Percentiles rank a stretch among this genome's conserved stretches.
Conservation (phyloP, 2,113 vertebrate genomes). For the Pituophis catenifer region DNA sequence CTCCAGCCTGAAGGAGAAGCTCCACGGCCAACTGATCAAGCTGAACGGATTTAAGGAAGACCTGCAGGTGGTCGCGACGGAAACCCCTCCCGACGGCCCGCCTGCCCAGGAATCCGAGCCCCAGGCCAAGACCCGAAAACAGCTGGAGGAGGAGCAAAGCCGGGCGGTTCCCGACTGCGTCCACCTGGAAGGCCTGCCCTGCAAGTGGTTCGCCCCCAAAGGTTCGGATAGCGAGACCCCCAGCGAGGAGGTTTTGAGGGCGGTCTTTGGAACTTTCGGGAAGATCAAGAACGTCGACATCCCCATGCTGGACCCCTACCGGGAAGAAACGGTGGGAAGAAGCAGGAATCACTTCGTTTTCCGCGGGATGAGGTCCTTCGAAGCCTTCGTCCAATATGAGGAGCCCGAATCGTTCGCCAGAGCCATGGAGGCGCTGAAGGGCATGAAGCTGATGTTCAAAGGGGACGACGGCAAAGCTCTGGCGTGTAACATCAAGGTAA, state of each 20-base stretch:
- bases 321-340: conserved; percentile 61
- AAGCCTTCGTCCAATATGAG: conserved; percentile 71
- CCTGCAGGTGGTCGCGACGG: conserved; percentile 59
- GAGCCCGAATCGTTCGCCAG: conserved; percentile 58
- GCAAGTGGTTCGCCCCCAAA: conserved; percentile 70
- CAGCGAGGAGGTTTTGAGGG: conserved; percentile 65
- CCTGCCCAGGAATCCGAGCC: conserved; percentile 54
- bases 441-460: conserved; percentile 72
- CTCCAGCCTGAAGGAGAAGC: conserved; percentile 62
- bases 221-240: conserved; percentile 63
- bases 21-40: conserved; percentile 66
- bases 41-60: conserved; percentile 61
- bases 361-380: conserved; percentile 65
- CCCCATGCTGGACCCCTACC: conserved; percentile 71
- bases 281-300: conserved; percentile 70
- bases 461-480: conserved; percentile 70
- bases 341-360: conserved; percentile 50
- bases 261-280: conserved; percentile 69
- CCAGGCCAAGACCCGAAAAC: conserved; percentile 35
- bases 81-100: conserved; percentile 33
- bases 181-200: conserved; percentile 68
- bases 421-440: conserved; percentile 65
- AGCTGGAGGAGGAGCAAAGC: conserved; percentile 32
- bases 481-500: conserved; percentile 75
- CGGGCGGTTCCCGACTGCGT: conserved; percentile 51